Evolutionary conservation across 2,113 vertebrate species (phyloP).

Genomic region (Seriola quinqueradiata): DNA sequence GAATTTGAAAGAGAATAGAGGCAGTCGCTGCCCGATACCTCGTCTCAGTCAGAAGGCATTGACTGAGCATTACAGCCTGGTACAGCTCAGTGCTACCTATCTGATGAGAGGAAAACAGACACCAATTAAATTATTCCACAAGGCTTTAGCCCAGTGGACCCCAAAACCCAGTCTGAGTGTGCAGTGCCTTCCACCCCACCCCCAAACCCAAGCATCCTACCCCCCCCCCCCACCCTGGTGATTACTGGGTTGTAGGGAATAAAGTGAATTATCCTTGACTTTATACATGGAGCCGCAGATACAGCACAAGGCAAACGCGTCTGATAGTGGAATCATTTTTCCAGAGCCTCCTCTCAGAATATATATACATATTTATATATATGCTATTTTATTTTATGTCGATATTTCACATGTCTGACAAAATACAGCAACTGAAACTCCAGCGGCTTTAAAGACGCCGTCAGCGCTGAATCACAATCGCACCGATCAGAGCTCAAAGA

Average conservation of each 20-base stretch:
- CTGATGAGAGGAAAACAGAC: slow-evolving; percentile 79
- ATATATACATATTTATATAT: not conserved
- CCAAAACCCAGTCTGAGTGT: slow-evolving; percentile 60
- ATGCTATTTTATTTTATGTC: no score
- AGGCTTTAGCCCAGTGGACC: slow-evolving; percentile 80
- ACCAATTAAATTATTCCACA: slow-evolving; percentile 85
- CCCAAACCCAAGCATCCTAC: no score
- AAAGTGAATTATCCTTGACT: slow-evolving; percentile 22
- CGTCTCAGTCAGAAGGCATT: slow-evolving; percentile 68
- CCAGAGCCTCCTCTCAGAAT: not conserved
- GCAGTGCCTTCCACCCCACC: slow-evolving; percentile 37
- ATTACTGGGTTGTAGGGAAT: slow-evolving; percentile 36
- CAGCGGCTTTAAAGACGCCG: no score
- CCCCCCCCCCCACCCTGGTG: no score
- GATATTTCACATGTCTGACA: no score
- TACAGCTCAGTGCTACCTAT: slow-evolving; percentile 71
- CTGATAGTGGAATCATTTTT: not conserved
- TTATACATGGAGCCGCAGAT: slow-evolving; percentile 5
- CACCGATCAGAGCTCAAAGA: no score
- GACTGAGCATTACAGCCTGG: slow-evolving; percentile 59
- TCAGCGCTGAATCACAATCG: no score
- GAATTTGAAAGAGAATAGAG: slow-evolving; percentile 70
- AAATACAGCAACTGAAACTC: no score
- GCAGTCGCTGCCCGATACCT: slow-evolving; percentile 58
- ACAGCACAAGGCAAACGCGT: not conserved